phyloP scores from a whole-genome alignment of 1,140 invertebrate genomes.

The Aphis gossypii region DNA sequence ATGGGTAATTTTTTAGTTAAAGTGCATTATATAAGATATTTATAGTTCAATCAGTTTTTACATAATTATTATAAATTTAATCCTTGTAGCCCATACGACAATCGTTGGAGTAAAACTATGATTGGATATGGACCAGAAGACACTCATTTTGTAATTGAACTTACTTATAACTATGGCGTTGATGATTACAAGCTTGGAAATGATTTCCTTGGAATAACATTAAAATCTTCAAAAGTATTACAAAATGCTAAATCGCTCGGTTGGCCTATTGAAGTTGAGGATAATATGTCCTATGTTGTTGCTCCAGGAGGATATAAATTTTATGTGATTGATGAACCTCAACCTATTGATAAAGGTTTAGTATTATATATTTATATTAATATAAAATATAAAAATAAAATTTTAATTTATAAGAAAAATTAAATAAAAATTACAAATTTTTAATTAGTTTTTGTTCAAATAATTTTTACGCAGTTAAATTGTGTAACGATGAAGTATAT shows the following conservation, averaged over 20 bases:
- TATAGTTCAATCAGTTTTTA: neutral
- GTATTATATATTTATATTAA: neutral
- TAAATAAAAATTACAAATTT: neutral
- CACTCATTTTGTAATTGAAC: conserved; percentile 92
- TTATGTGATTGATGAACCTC: conserved; percentile 76
- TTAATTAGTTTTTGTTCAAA: neutral
- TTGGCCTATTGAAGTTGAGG: conserved; percentile 73
- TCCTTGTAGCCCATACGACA: conserved; percentile 86
- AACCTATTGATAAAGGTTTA: conserved; percentile 71
- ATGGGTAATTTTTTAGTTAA: conserved; percentile 77
- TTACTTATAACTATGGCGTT: conserved; percentile 98
- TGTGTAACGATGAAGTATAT: neutral
- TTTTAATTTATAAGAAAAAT: neutral
- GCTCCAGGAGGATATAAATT: conserved; percentile 94
- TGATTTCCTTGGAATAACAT: conserved; percentile 88
- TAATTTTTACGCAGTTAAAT: neutral
- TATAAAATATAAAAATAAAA: neutral
- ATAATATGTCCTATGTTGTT: conserved; percentile 70
- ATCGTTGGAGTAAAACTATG: conserved; percentile 99
- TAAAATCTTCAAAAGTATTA: conserved; percentile 79
- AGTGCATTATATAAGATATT: neutral
- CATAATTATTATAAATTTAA: conserved; percentile 29
- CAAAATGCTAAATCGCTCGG: conserved; percentile 73
- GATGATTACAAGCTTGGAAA: conserved; percentile 84
- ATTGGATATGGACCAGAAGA: conserved; percentile 96